Evolutionary conservation across 2,888 invertebrate genomes (phyloP), one percentile per base, ranked within the genome.

Genomic region (Lymantria dispar): DNA sequence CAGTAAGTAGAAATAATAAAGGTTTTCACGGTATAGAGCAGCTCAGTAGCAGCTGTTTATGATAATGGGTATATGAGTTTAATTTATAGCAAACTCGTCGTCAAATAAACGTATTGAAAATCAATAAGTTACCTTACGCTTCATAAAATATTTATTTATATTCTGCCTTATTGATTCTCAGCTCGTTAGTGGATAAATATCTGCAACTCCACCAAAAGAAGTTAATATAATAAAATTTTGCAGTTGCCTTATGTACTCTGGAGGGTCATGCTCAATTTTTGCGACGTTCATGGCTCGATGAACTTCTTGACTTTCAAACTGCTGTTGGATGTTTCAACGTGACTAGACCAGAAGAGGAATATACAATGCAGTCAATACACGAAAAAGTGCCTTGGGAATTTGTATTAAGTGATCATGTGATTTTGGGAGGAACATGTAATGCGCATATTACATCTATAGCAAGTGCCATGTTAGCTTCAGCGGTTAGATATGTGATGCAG

Each of bases 201-300:
- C 5, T 22, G 5, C 5, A 22, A 2, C 22, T 22, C 5, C 5
- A 22, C 22, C 22, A 22, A 22, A 22, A 22, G 3, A 22, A 22
- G 22, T 22, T 22, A 22, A 5, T 3, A 22, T 22, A 22, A 3
- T 2, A 5, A 38, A n/a, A 22, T 47, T 39, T 73, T 71, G 12
- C 72, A 83, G 83, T 80, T 7, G 39, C 62, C 3, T 50, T 81
- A 0, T 84, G 84, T 60, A 39, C 67, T 8, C 29, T 82, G 9
- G 63, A 69, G 1, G 83, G 83, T 0, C 70, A 82, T 48, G 58
- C 60, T 0, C 62, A 78, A 11, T 80, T 83, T 50, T 42, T 81
- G 0, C 70, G 63, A 2, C 64, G 66, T 0, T 36, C 59, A 0
- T 84, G 83, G 83, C 37, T 85, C 10, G 37, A 44, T 10, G 51